Evolutionary conservation across 2,797 vertebrate genomes (phyloP).

Genomic region (Enteromius anoplus): DNA sequence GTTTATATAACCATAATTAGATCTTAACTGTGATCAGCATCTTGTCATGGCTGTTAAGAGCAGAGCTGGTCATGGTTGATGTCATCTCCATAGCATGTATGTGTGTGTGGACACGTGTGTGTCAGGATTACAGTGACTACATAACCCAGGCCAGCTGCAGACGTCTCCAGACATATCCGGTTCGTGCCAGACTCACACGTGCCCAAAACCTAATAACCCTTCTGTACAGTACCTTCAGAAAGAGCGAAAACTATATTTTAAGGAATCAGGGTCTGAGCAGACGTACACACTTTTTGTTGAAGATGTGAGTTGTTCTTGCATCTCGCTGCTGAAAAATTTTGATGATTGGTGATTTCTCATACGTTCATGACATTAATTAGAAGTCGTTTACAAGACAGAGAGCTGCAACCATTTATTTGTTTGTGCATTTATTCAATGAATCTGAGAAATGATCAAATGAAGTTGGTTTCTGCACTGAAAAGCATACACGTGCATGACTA

Average conservation of each 20-base stretch:
- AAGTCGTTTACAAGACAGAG: no score
- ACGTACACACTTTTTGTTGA: no score
- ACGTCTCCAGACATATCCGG: constrained; percentile 60
- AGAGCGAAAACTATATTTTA: neutral
- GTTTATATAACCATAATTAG: constrained; percentile 47
- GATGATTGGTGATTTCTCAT: no score
- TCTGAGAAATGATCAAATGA: no score
- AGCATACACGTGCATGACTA: no score
- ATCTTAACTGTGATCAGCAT: constrained; percentile 61
- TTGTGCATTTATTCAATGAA: no score
- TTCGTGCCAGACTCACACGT: constrained; percentile 67
- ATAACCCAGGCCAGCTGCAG: constrained; percentile 69
- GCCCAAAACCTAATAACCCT: constrained; percentile 49
- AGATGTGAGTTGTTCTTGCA: no score
- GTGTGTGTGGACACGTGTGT: constrained; percentile 23
- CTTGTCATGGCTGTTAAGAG: constrained; percentile 70
- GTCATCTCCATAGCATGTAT: constrained; percentile 60
- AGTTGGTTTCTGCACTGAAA: no score
- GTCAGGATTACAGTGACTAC: constrained; percentile 60
- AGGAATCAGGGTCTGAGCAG: neutral
- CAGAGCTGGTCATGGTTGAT: constrained; percentile 69
- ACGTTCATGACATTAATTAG: no score
- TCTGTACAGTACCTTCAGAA: neutral
- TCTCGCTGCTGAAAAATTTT: no score
- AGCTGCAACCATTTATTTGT: no score